These are phyloP conservation scores for Calephelis virginiensis DNA, from an alignment of 1,140 invertebrate species.

Conservation along the genomic window DNA sequence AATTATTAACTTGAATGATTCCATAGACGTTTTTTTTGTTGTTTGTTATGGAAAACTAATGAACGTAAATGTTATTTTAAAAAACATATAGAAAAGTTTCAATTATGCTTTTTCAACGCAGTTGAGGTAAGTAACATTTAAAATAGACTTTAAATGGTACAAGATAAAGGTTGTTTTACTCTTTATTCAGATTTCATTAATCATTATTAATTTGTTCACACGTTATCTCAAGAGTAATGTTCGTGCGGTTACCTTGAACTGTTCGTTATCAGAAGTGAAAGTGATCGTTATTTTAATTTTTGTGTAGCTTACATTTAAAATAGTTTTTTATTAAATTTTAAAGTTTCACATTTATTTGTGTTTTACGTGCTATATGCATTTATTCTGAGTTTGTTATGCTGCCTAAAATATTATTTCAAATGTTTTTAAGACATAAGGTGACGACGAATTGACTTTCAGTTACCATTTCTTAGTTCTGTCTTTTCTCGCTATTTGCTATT, in stretches of 20 bases:
- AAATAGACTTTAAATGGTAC: background rate
- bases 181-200: constrained; percentile 18
- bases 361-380: background rate
- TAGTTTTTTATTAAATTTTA: constrained; percentile 36
- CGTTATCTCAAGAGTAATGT: constrained; percentile 42
- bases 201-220: constrained; percentile 32
- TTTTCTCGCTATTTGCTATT: too few species aligned
- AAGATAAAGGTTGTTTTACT: background rate
- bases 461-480: too few species aligned
- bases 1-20: too few species aligned
- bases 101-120: background rate
- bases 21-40: background rate
- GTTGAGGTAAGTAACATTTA: background rate
- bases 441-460: too few species aligned
- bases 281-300: constrained; percentile 69
- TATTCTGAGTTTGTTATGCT: background rate
- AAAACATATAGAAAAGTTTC: background rate
- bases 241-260: constrained; percentile 58
- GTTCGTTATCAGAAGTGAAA: constrained; percentile 59
- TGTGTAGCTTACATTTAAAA: constrained; percentile 36
- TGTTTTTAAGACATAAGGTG: too few species aligned
- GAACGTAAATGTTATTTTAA: background rate
- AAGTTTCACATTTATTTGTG: background rate
- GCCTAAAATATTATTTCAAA: too few species aligned
- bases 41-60: background rate